A percentile compares a stretch with the other conserved stretches of the same genome.
phyloP scores from a whole-genome alignment of 2,888 invertebrate genomes.

The Antheraea yamamai region DNA sequence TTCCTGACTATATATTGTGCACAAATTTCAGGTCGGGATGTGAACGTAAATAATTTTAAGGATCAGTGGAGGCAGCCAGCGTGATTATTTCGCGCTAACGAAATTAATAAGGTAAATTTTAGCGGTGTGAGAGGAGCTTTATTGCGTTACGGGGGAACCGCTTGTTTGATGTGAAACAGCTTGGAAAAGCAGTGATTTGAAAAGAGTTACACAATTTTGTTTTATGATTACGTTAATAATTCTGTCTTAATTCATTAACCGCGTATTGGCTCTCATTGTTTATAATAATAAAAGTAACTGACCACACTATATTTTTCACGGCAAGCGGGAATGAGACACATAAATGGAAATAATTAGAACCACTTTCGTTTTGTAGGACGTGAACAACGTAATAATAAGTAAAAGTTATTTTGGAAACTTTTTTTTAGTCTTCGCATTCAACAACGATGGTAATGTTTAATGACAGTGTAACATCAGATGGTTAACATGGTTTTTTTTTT shows the following conservation, averaged over 20 bases:
- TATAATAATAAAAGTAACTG: not conserved
- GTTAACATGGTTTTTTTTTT: too few species aligned
- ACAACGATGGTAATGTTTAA: not conserved
- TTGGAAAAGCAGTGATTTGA: constrained; percentile 35
- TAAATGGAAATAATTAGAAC: not conserved
- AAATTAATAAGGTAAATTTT: constrained; percentile 74
- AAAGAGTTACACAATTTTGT: constrained; percentile 5
- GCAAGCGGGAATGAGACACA: not conserved
- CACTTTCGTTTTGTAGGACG: not conserved
- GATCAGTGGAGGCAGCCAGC: constrained; percentile 61
- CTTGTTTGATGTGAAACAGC: constrained; percentile 57
- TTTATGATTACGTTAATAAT: not conserved
- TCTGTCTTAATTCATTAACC: not conserved
- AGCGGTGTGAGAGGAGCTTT: constrained; percentile 54
- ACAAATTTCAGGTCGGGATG: constrained; percentile 41
- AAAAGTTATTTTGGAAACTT: not conserved
- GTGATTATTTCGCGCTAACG: constrained; percentile 69
- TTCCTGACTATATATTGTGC: constrained; percentile 18
- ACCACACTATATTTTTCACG: not conserved
- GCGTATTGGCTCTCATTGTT: not conserved
- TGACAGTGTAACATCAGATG: not conserved
- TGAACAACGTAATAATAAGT: not conserved
- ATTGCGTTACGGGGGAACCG: constrained; percentile 58
- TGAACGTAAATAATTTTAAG: constrained; percentile 66
- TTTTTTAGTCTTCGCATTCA: too few species aligned